These are phyloP conservation scores for Anisognathus igniventris DNA, from an alignment of 2,797 vertebrate species.

Conservation along the genomic window DNA sequence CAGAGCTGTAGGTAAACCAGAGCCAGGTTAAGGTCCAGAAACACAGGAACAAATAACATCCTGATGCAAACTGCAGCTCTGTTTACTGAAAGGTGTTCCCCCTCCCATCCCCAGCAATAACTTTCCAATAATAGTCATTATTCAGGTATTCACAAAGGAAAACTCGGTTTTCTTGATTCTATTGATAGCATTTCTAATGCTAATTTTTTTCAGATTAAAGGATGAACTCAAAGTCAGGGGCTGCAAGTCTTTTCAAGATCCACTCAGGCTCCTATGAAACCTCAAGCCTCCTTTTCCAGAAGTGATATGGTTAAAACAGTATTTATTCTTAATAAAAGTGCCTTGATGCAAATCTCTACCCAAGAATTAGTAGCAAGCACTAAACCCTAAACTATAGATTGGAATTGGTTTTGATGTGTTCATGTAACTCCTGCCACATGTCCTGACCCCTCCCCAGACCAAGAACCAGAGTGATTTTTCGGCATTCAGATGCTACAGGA, in stretches of 20 bases:
- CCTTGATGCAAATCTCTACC: neutral
- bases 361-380: neutral
- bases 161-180: neutral
- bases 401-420: neutral
- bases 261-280: neutral
- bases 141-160: neutral
- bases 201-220: neutral
- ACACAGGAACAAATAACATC: neutral
- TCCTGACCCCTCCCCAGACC: neutral
- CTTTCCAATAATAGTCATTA: neutral
- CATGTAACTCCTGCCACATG: neutral
- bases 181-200: neutral
- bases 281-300: neutral
- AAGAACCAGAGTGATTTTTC: neutral
- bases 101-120: neutral
- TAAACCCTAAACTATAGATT: neutral
- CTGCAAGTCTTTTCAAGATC: neutral
- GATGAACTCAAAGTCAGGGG: neutral
- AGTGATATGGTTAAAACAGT: neutral
- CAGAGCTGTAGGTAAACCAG: neutral
- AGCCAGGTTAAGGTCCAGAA: neutral
- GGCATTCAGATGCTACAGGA: neutral
- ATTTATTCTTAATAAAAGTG: neutral
- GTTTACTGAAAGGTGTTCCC: neutral
- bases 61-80: neutral